phyloP scores from a whole-genome alignment of 2,113 vertebrate species.

The Orycteropus afer region DNA sequence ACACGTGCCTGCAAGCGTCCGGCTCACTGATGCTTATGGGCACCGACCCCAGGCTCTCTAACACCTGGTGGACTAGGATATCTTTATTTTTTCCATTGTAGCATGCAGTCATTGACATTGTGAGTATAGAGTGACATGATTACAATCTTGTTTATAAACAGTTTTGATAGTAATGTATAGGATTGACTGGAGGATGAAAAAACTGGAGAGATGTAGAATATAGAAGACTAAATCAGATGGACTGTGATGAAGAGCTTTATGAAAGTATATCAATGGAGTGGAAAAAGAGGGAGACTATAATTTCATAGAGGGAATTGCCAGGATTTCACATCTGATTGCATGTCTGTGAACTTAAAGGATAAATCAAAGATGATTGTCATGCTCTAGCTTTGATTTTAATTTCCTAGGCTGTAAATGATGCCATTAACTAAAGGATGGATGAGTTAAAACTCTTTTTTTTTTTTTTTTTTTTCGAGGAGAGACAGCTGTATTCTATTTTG shows the following conservation, averaged over 20 bases:
- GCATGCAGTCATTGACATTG: not conserved
- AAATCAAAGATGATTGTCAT: not conserved
- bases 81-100: not conserved
- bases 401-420: not conserved
- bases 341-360: not conserved
- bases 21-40: too few species aligned
- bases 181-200: not conserved
- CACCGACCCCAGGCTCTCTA: too few species aligned
- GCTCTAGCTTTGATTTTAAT: slow-evolving; percentile 1
- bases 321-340: not conserved
- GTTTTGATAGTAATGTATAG: not conserved
- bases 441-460: not conserved
- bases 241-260: not conserved
- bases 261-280: not conserved
- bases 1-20: too few species aligned
- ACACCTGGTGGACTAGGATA: not conserved
- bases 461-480: not conserved
- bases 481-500: not conserved
- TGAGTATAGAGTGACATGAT: not conserved
- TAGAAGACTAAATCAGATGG: not conserved
- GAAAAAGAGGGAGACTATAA: not conserved
- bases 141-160: not conserved
- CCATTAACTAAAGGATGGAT: not conserved
- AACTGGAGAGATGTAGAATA: not conserved
- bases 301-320: not conserved